These are phyloP conservation scores for Dromius quadrimaculatus DNA, from an alignment of 2,888 invertebrate genomes.

Conservation along the genomic window DNA sequence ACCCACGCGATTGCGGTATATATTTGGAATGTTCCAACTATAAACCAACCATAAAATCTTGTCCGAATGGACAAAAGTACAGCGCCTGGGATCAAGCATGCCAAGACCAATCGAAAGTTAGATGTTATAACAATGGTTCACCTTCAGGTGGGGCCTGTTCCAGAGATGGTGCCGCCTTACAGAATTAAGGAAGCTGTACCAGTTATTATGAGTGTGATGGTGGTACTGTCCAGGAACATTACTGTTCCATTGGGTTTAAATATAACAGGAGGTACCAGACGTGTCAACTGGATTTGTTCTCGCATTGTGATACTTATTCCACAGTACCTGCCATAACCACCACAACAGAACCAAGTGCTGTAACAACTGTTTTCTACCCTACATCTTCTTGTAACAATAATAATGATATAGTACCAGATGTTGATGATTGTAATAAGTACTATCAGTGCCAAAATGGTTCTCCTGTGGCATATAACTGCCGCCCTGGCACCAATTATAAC, in stretches of 20 bases:
- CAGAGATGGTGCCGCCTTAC: constrained; percentile 20
- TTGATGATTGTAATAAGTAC: constrained; percentile 11
- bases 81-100: constrained; percentile 43
- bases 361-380: constrained; percentile 11
- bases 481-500: constrained; percentile 7
- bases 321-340: constrained; percentile 10
- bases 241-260: constrained; percentile 14
- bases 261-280: constrained; percentile 39
- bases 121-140: constrained; percentile 17
- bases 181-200: constrained; percentile 32
- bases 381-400: background rate
- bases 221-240: constrained; percentile 20
- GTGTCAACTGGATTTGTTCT: background rate
- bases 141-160: constrained; percentile 28
- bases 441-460: background rate
- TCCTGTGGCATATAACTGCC: background rate
- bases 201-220: constrained; percentile 22
- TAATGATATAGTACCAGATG: background rate
- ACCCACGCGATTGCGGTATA: constrained; percentile 25
- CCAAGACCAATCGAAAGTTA: background rate
- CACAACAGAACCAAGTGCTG: background rate
- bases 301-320: constrained; percentile 21
- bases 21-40: constrained; percentile 32
- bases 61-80: constrained; percentile 24
- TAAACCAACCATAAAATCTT: background rate